Evolutionary conservation across 2,113 vertebrate species (phyloP).

Genomic region (Tragelaphus scriptus): DNA sequence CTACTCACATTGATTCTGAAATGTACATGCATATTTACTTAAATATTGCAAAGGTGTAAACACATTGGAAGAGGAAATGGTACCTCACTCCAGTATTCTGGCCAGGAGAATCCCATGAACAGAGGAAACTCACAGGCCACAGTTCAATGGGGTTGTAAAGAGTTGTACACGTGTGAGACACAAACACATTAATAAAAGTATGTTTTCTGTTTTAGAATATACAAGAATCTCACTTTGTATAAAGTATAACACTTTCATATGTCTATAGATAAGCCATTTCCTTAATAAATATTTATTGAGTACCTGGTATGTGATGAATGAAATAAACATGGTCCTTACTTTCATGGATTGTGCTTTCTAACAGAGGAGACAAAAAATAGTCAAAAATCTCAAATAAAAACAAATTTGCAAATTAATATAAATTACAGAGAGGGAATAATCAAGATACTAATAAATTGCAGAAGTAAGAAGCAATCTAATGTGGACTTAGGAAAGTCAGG

Average conservation of each 20-base stretch:
- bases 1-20: not conserved
- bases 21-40: not conserved
- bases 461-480: not conserved
- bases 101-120: not conserved
- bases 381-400: not conserved
- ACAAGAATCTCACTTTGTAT: not conserved
- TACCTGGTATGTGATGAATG: not conserved
- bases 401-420: not conserved
- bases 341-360: not conserved
- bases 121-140: not conserved
- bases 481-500: not conserved
- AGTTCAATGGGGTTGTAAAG: not conserved
- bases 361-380: not conserved
- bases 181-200: not conserved
- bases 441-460: not conserved
- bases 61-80: not conserved
- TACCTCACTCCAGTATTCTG: not conserved
- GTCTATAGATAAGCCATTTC: not conserved
- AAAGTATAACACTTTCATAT: not conserved
- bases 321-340: not conserved
- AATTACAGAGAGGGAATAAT: not conserved
- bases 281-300: not conserved
- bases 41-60: not conserved
- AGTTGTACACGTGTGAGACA: not conserved
- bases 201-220: not conserved